Conservation (phyloP, 2,888 invertebrate genomes). For the Lycophotia porphyrea region DNA sequence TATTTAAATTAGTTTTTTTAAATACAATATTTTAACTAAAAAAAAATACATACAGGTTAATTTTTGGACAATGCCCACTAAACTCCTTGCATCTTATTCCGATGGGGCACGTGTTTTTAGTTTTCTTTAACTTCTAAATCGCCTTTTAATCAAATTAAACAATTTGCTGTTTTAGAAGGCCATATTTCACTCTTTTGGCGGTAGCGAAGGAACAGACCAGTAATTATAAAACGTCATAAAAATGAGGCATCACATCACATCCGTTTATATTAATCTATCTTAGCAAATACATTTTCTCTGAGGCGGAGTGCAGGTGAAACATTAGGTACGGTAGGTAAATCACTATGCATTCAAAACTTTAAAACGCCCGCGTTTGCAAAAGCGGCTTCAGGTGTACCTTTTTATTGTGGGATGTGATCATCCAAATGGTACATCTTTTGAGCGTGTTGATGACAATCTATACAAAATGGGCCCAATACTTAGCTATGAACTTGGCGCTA, state of each 20-base stretch:
- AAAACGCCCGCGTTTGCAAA: slow-evolving; percentile 21
- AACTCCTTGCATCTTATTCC: background rate
- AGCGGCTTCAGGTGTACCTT: background rate
- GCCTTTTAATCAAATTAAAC: background rate
- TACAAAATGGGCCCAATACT: background rate
- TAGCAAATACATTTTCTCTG: slow-evolving; percentile 36
- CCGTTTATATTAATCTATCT: slow-evolving; percentile 19
- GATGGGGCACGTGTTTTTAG: background rate
- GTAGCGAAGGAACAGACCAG: background rate
- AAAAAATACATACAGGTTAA: too few species aligned
- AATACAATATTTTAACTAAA: too few species aligned
- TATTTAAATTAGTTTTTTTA: too few species aligned
- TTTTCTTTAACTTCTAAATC: background rate
- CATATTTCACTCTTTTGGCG: background rate
- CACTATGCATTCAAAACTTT: background rate
- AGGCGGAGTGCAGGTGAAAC: slow-evolving; percentile 19
- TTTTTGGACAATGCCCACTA: too few species aligned
- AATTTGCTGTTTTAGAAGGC: slow-evolving; percentile 2
- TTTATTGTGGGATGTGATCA: background rate
- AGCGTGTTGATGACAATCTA: background rate
- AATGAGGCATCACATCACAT: slow-evolving; percentile 1
- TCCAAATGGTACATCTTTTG: slow-evolving; percentile 10
- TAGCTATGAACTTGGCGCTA: background rate
- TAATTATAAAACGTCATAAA: slow-evolving; percentile 20
- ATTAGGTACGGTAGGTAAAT: slow-evolving; percentile 41